Base-by-base conservation (phyloP, 2,113 vertebrate species). In the Epinephelus fuscoguttatus region DNA sequence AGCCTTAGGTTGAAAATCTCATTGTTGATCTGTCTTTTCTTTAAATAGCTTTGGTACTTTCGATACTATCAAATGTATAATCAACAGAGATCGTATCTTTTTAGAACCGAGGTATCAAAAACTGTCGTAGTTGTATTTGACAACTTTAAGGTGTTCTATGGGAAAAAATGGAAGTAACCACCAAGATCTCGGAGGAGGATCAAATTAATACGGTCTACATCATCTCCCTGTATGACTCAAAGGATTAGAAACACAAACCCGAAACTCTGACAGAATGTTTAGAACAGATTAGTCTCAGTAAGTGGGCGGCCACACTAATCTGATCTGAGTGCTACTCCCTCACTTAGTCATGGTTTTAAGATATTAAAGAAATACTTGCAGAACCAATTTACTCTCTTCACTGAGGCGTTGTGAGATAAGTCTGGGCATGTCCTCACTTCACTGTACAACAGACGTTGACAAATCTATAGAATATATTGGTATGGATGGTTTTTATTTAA, bases 261-360 rank as follows among this genome's bases (percentile, higher is more conserved):
- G 13, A 55, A 63, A 63, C 18, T 7, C 63, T 27, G 37, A 60
- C 78, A 80, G 63, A 33, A 47, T 47, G 18, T 33, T 45, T 55
- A 14, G 11, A 42, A 55, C 62, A 57, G 62, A 77, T 77, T 67
- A 77, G n/a, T 23, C 53, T 52, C 57, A 64, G 47, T 72, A 67
- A 50, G 52, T 73, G 53, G 30, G 52, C 52, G 23, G 50, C 12
- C 56, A 19, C 59, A 37, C 59, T 75, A 61, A 63, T 70, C 72
- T 70, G 21, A 66, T 59, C 63, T 0, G 23, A 75, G 42, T 10
- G 10, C 53, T 52, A 17, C 21, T 42, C 10, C 3, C 21, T 10
- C 49, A 45, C 11, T 49, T 25, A 53, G 23, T 37, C 25, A 37
- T 14, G 9, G 47, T 27, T 61, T 37, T 30, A 64, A 70, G 45